phyloP scores from a whole-genome alignment of 2,113 vertebrate species.

The Ardeotis arabs region DNA sequence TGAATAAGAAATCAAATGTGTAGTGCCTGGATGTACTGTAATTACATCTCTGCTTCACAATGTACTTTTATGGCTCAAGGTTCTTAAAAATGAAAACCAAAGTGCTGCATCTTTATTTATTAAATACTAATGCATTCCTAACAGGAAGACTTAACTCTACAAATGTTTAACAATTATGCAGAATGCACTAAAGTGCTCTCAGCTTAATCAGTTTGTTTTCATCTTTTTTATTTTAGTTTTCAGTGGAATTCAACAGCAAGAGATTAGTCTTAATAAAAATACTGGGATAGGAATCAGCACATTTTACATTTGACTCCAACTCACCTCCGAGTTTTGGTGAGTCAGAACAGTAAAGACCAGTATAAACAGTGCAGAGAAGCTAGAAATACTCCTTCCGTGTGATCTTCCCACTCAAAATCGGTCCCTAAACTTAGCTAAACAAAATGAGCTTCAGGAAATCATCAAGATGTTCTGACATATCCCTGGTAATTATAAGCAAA shows the following conservation, averaged over 20 bases:
- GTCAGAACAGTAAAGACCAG: neutral
- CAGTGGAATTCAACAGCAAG: neutral
- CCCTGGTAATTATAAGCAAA: neutral
- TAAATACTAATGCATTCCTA: constrained; percentile 41
- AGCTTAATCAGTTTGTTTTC: constrained; percentile 35
- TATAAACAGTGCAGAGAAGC: neutral
- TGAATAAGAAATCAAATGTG: constrained; percentile 24
- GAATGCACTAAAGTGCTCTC: constrained; percentile 21
- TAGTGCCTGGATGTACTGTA: neutral
- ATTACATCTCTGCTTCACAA: neutral
- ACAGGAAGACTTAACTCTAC: neutral
- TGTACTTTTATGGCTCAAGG: neutral
- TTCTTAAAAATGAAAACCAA: constrained; percentile 30
- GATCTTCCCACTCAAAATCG: neutral
- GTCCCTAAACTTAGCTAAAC: neutral
- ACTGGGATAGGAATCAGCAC: neutral
- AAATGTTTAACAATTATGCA: constrained; percentile 21
- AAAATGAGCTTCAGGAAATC: neutral
- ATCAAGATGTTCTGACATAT: neutral
- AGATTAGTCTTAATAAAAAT: neutral
- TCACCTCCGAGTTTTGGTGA: neutral
- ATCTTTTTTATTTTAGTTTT: neutral
- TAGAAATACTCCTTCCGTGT: neutral
- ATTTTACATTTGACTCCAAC: neutral
- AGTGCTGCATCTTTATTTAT: constrained; percentile 35